Evolutionary conservation across 2,888 invertebrate genomes (phyloP).

Genomic region (Portevinia maculata): DNA sequence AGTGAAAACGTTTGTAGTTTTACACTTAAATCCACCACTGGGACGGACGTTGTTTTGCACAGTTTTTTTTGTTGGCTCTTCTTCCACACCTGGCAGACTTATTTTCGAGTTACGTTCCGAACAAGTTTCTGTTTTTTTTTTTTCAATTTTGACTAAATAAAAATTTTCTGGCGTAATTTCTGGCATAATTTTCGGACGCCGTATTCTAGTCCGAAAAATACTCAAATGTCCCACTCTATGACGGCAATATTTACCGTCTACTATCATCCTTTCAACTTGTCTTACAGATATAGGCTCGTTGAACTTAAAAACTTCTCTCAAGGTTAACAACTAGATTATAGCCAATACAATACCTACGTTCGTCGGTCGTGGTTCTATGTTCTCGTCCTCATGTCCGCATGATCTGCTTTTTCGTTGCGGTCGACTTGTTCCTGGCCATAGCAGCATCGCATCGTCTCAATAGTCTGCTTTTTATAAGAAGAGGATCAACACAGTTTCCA

Average conservation of each 20-base stretch:
- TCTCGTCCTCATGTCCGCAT: slow-evolving; percentile 3
- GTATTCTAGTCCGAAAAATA: not conserved
- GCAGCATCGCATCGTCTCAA: slow-evolving; percentile 27
- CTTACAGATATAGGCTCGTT: slow-evolving; percentile 54
- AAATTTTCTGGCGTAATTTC: too few species aligned
- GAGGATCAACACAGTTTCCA: slow-evolving; percentile 43
- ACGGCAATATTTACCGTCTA: slow-evolving; percentile 46
- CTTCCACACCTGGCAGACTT: too few species aligned
- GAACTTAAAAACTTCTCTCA: slow-evolving; percentile 72
- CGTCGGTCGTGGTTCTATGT: too few species aligned
- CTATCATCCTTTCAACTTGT: slow-evolving; percentile 13
- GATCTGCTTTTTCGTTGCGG: slow-evolving; percentile 40
- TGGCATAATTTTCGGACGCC: not conserved
- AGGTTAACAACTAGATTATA: slow-evolving; percentile 74
- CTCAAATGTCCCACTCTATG: not conserved
- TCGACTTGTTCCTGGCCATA: slow-evolving; percentile 54
- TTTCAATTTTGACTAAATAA: too few species aligned
- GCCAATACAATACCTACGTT: slow-evolving; percentile 48
- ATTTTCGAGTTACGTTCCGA: too few species aligned
- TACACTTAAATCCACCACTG: too few species aligned
- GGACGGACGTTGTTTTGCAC: too few species aligned
- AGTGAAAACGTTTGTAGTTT: too few species aligned
- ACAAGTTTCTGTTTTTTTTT: too few species aligned
- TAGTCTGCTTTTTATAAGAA: slow-evolving; percentile 32
- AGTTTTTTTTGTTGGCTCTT: too few species aligned